Evolutionary conservation across 1,140 invertebrate species (phyloP).

Genomic region (Steinernema feltiae): DNA sequence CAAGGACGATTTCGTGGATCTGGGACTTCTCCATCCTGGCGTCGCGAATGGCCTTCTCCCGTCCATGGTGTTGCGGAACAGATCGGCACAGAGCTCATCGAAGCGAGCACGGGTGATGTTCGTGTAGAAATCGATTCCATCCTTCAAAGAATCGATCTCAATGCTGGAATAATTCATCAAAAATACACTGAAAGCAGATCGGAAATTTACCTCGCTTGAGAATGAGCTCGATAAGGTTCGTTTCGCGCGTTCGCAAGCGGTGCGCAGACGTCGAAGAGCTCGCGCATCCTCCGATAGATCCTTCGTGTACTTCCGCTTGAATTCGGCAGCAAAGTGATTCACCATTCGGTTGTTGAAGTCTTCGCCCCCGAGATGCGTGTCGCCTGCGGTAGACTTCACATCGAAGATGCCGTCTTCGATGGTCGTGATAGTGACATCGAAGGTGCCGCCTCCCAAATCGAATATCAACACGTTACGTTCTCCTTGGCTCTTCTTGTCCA

Average conservation of each 20-base stretch:
- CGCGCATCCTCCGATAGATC: slow-evolving; percentile 81
- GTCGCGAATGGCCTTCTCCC: slow-evolving; percentile 81
- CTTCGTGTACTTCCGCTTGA: slow-evolving; percentile 85
- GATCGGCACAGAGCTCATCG: slow-evolving; percentile 84
- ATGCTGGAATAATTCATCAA: slow-evolving; percentile 64
- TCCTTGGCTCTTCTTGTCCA: slow-evolving; percentile 69
- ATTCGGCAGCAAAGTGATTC: slow-evolving; percentile 88
- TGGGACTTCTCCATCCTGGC: slow-evolving; percentile 83
- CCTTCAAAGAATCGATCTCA: slow-evolving; percentile 87
- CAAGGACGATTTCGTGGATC: slow-evolving; percentile 88
- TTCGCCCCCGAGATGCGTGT: slow-evolving; percentile 92
- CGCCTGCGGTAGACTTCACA: slow-evolving; percentile 89
- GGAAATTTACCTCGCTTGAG: slow-evolving; percentile 67
- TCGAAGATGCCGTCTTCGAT: slow-evolving; percentile 90
- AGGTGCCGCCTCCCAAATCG: slow-evolving; percentile 93
- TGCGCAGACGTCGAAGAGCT: slow-evolving; percentile 80
- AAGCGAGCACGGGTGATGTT: slow-evolving; percentile 86
- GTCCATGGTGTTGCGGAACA: slow-evolving; percentile 79
- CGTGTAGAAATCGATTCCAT: slow-evolving; percentile 92
- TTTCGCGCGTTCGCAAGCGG: slow-evolving; percentile 90
- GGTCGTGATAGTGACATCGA: slow-evolving; percentile 88
- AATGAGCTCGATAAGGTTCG: slow-evolving; percentile 84
- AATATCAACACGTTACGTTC: slow-evolving; percentile 67
- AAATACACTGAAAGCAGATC: background rate
- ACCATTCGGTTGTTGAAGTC: slow-evolving; percentile 94